Base-by-base conservation (phyloP, 1,140 invertebrate species). In the Aphis gossypii region DNA sequence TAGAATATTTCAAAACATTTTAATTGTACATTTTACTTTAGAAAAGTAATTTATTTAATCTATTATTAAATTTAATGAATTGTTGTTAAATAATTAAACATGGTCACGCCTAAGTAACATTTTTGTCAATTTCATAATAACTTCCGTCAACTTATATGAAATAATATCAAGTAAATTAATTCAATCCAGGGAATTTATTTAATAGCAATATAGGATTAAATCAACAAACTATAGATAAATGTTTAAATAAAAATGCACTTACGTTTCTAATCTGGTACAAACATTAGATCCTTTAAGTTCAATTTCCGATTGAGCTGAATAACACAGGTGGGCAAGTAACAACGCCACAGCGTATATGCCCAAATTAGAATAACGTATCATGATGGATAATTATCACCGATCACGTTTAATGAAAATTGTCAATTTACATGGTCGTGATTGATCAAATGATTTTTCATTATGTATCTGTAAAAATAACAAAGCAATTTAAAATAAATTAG, bases 251-350 rank as follows among this genome's bases (percentile, higher is more conserved):
- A 76, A 60, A 41, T 83, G 44, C 93, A 96, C 96, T 96, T 95
- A 96, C 96, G 95, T 95, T 95, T 96, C 96, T 94, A 96, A 95
- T 94, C 95, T 95, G 30, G 95, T 96, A 94, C 96, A 96, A 83
- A 96, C 95, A 95, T 96, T 96, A 48, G 96, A 96, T 89, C 96
- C 96, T 94, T 95, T 95, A n/a, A 96, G 94, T 44, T 94, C 94
- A 20, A 93, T 91, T 84, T 82, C 84, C 20, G 92, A 41, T 30
- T 51, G n/a, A 44, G 56, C 82, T 11, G 48, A 25, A 23, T 25
- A 35, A n/a, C 82, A 93, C 48, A 54, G 25, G 23, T 84, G 48
- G 82, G 35, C 92, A 14, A 93, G 23, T 30, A 93, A 18, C 21
- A 93, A 93, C 76, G 92, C 92, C 35, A 23, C 35, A 51, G 46